Evolutionary conservation across 2,113 vertebrate genomes (phyloP), one percentile per base, ranked within the genome.

Genomic region (Stercorarius parasiticus): DNA sequence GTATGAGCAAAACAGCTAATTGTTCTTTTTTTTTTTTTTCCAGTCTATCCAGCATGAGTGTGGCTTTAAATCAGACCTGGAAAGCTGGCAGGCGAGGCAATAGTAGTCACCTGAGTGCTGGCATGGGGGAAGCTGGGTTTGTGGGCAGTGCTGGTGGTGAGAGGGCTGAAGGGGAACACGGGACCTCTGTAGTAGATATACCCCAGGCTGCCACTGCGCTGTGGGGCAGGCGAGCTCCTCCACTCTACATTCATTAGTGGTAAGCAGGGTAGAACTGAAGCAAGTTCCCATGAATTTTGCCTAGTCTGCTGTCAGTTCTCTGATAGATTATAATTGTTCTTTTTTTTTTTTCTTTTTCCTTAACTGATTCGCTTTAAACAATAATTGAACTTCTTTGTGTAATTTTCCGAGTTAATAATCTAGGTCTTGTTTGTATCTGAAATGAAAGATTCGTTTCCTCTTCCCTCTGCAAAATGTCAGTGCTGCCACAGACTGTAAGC

Each of bases 301-400:
- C 13, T 52, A 3, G 22, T 86, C 55, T 89, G 21, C n/a, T 36
- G 0, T 49, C 23, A 77, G 15, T 66, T 90, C 15, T 66, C 70
- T 81, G 8, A n/a, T 47, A 26, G 7, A 15, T 69, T 34, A 64
- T 56, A 36, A 21, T 11, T 42, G 26, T 30, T 43, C 3, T n/a
- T 8, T 67, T 71, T 5, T n/a, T 52, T 61, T 47, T 15, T 36
- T 29, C 4, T n/a, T 38, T 8, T n/a, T 0, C 0, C 21, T 65
- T 81, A 64, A 53, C 21, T 67, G 21, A 25, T 72, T 77, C 3
- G 2, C 19, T 83, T 83, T 56, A 82, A 73, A 69, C 22, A 86
- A 18, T 55, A 82, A 40, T 38, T 56, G 3, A 53, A 49, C 21
- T 85, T 56, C 20, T 40, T 20, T 81, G 23, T 78, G 8, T 85